phyloP scores from a whole-genome alignment of 1,140 invertebrate species.

The Bombyx mandarina region DNA sequence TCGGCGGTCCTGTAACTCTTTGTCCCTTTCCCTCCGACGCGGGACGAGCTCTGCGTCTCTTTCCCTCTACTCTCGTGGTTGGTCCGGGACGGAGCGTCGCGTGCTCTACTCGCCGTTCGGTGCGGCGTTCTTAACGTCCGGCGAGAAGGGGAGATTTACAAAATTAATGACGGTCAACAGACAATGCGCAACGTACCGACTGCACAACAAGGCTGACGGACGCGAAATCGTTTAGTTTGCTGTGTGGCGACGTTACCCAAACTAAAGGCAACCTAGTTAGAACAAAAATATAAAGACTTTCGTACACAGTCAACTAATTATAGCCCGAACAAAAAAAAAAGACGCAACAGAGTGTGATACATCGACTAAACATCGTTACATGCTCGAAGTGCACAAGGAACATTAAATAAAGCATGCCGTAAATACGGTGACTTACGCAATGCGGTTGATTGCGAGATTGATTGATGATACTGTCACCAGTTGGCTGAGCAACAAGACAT shows the following conservation, averaged over 20 bases:
- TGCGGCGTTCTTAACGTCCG: slow-evolving; percentile 27
- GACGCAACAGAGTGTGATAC: not conserved
- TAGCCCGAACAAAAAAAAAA: too few species aligned
- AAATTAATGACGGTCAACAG: slow-evolving; percentile 30
- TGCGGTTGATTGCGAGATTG: slow-evolving; percentile 90
- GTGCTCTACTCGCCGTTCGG: slow-evolving; percentile 36
- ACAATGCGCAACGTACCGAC: not conserved
- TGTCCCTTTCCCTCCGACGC: slow-evolving; percentile 24
- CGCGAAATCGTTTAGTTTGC: not conserved
- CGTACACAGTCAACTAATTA: too few species aligned
- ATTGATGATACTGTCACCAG: slow-evolving; percentile 90
- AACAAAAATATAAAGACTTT: too few species aligned
- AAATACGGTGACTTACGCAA: slow-evolving; percentile 83
- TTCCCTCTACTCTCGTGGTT: slow-evolving; percentile 23
- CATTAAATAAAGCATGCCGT: slow-evolving; percentile 46
- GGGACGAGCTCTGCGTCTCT: slow-evolving; percentile 19
- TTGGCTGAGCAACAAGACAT: slow-evolving; percentile 79
- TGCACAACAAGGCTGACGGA: not conserved
- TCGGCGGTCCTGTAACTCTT: slow-evolving; percentile 55
- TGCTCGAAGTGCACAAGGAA: slow-evolving; percentile 55
- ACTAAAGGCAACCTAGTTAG: too few species aligned
- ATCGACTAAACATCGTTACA: slow-evolving; percentile 36
- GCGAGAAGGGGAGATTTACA: slow-evolving; percentile 24
- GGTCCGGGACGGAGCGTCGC: slow-evolving; percentile 24
- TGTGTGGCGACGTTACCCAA: not conserved